Percentiles rank a stretch among this genome's conserved stretches.
Evolutionary conservation across 2,888 invertebrate genomes (phyloP).

Genomic region (Lobophora halterata): DNA sequence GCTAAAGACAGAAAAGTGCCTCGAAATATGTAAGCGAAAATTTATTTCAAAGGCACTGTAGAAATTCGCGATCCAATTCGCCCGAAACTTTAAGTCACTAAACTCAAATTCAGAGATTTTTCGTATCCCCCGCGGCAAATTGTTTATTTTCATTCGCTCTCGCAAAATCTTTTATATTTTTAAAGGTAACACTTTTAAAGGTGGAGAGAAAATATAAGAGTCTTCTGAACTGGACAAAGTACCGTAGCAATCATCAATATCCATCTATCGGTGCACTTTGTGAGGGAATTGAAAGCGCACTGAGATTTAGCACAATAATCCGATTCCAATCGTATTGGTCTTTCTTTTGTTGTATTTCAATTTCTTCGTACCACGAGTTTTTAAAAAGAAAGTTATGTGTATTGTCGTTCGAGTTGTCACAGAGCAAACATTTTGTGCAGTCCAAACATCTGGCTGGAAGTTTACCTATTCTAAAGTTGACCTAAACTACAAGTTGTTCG

Average conservation of each 20-base stretch:
- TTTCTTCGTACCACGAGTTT: conserved; percentile 8
- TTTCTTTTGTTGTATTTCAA: conserved; percentile 16
- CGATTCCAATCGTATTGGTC: conserved; percentile 26
- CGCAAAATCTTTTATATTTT: conserved; percentile 10
- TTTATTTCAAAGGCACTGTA: not conserved
- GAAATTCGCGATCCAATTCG: conserved; percentile 14
- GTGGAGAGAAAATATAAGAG: conserved; percentile 18
- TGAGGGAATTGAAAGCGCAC: conserved; percentile 34
- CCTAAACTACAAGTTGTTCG: conserved; percentile 24
- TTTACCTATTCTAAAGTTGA: conserved; percentile 31
- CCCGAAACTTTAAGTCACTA: conserved; percentile 7
- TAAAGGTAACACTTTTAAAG: conserved; percentile 15
- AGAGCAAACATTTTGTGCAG: conserved; percentile 24
- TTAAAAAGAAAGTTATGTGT: conserved; percentile 8
- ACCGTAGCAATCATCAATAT: conserved; percentile 35
- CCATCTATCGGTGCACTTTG: conserved; percentile 32
- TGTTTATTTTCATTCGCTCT: conserved; percentile 28
- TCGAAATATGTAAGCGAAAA: conserved; percentile 10
- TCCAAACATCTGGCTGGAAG: conserved; percentile 28
- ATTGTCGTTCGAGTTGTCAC: conserved; percentile 7
- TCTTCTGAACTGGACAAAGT: conserved; percentile 24
- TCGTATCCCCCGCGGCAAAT: conserved; percentile 18
- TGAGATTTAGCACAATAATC: conserved; percentile 32
- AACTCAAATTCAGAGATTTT: conserved; percentile 13
- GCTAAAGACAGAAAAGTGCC: conserved; percentile 13